These are phyloP conservation scores for Xenopus laevis DNA, from an alignment of 2,113 vertebrate species.

Conservation along the genomic window DNA sequence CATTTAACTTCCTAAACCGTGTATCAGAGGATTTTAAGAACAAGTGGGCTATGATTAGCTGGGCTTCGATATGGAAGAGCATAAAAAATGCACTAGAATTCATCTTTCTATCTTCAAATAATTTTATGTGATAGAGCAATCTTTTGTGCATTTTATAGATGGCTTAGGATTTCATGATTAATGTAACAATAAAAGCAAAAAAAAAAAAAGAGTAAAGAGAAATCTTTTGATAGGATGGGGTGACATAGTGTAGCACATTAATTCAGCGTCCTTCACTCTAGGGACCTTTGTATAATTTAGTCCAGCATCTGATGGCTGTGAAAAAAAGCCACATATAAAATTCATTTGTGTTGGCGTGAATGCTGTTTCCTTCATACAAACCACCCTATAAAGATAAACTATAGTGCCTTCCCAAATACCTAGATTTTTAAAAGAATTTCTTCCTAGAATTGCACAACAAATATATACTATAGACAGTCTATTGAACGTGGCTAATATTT, in stretches of 20 bases:
- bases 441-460: neutral
- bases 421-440: slow-evolving; percentile 54
- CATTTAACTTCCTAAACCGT: slow-evolving; percentile 28
- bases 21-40: slow-evolving; percentile 32
- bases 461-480: neutral
- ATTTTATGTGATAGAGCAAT: slow-evolving; percentile 21
- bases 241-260: slow-evolving; percentile 69
- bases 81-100: neutral
- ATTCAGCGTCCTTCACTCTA: slow-evolving; percentile 78
- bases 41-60: slow-evolving; percentile 13
- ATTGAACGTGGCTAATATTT: neutral
- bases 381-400: slow-evolving; percentile 64
- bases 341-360: slow-evolving; percentile 67
- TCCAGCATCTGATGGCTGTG: slow-evolving; percentile 68
- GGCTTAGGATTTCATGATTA: slow-evolving; percentile 51
- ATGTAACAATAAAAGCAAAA: slow-evolving; percentile 67
- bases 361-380: slow-evolving; percentile 64
- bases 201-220: slow-evolving; percentile 49
- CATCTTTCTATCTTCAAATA: neutral
- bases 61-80: neutral
- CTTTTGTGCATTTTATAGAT: slow-evolving; percentile 49
- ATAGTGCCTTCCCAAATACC: slow-evolving; percentile 57
- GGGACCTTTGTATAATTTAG: slow-evolving; percentile 76
- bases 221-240: slow-evolving; percentile 65
- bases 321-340: slow-evolving; percentile 71